Percentiles rank a stretch among this genome's conserved stretches.
Conservation (phyloP, 2,888 invertebrate genomes). For the Tetranychus piercei region DNA sequence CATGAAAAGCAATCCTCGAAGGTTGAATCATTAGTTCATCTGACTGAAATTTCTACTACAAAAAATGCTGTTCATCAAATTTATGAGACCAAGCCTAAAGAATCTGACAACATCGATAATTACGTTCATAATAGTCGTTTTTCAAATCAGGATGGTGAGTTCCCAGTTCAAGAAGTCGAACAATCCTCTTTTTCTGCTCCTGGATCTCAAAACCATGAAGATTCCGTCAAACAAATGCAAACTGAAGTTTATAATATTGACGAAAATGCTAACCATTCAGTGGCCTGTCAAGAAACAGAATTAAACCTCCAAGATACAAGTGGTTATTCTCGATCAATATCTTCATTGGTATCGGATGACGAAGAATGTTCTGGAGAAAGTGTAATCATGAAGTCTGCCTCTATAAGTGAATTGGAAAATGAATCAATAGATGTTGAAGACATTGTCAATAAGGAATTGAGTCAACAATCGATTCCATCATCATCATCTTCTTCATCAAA, state of each 20-base stretch:
- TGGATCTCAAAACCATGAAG: neutral
- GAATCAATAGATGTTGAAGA: neutral
- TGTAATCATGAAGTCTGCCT: neutral
- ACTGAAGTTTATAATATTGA: neutral
- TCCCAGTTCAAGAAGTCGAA: too few relatives aligned
- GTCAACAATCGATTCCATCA: neutral
- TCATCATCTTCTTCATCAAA: neutral
- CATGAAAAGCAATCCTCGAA: neutral
- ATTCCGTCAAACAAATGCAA: neutral
- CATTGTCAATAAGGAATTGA: neutral
- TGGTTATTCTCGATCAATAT: neutral
- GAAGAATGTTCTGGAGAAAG: neutral
- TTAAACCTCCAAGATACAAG: neutral
- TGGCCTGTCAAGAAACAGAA: neutral
- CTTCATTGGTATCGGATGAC: neutral
- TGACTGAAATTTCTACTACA: neutral
- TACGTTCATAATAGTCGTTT: too few relatives aligned
- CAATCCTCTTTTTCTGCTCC: too few relatives aligned
- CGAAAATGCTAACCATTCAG: neutral
- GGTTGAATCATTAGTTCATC: neutral
- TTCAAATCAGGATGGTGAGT: too few relatives aligned
- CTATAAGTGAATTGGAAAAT: neutral
- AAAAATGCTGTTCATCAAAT: neutral
- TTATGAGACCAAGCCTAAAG: neutral
- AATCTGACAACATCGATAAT: too few relatives aligned